Conservation (phyloP, 2,113 vertebrate species). For the Pyrgilauda ruficollis region DNA sequence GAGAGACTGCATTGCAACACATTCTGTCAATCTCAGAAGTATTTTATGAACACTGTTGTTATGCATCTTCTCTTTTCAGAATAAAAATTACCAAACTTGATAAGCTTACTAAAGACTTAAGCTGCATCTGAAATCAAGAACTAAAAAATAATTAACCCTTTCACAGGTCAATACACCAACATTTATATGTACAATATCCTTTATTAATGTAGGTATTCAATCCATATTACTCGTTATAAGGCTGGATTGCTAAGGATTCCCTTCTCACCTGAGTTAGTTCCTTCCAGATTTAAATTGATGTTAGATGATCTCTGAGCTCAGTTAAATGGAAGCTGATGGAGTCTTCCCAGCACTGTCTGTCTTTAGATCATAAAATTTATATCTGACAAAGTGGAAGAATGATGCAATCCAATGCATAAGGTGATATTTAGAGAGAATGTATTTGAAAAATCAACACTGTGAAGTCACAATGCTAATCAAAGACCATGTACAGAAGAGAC, state of each 20-base stretch:
- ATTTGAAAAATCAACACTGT: not conserved
- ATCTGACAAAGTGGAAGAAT: not conserved
- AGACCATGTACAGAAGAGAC: not conserved
- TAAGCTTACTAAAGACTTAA: not conserved
- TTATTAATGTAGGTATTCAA: not conserved
- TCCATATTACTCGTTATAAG: accelerated
- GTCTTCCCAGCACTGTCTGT: not conserved
- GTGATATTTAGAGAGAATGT: not conserved
- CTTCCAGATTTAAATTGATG: not conserved
- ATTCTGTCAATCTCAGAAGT: not conserved
- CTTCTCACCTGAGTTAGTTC: not conserved
- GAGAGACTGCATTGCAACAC: not conserved
- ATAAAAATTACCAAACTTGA: not conserved
- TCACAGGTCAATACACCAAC: not conserved
- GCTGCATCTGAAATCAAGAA: not conserved
- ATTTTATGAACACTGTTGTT: not conserved
- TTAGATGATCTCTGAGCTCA: not conserved
- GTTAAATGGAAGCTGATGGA: not conserved
- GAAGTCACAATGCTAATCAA: not conserved
- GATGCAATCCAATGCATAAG: not conserved
- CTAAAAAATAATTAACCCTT: not conserved
- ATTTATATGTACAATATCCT: not conserved
- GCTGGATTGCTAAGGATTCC: not conserved
- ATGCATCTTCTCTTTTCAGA: not conserved
- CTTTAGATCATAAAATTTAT: not conserved